A percentile compares a stretch with the other conserved stretches of the same genome.
Evolutionary conservation across 2,888 invertebrate genomes (phyloP).

Genomic region (Tipula unca): DNA sequence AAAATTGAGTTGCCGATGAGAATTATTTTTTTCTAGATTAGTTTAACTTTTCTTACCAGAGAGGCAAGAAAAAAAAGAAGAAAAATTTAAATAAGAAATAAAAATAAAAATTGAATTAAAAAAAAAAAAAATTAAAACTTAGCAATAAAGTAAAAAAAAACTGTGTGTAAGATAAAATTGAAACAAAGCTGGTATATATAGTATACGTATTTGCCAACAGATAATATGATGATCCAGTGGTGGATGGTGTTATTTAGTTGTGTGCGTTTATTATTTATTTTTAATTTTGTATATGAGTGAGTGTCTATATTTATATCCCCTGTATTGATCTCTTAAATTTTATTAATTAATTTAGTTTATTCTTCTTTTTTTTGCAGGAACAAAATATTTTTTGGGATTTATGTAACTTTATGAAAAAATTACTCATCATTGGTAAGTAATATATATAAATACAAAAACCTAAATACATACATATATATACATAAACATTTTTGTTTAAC

Average conservation of each 20-base stretch:
- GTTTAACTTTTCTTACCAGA: background rate
- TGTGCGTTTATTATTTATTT: background rate
- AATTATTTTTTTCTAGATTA: slow-evolving; percentile 14
- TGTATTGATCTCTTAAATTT: background rate
- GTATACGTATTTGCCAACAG: slow-evolving; percentile 15
- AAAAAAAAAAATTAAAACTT: background rate
- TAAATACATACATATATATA: background rate
- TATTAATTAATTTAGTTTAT: background rate
- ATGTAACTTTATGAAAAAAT: background rate
- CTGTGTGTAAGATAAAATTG: slow-evolving; percentile 1
- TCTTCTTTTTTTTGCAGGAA: background rate
- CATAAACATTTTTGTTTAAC: background rate
- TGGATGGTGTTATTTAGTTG: background rate
- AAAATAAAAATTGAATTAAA: slow-evolving; percentile 1
- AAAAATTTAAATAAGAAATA: background rate
- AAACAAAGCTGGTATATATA: slow-evolving; percentile 17
- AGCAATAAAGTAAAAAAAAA: background rate
- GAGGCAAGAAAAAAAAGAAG: background rate
- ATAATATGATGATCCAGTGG: background rate
- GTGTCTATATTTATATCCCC: background rate
- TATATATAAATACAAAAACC: background rate
- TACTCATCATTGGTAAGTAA: background rate
- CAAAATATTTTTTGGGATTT: background rate
- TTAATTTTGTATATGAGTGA: background rate
- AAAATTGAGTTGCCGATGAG: slow-evolving; percentile 8